A percentile compares a stretch with the other conserved stretches of the same genome.
These are phyloP conservation scores for Allophyes oxyacanthae DNA, from an alignment of 2,888 invertebrate genomes.

Conservation along the genomic window DNA sequence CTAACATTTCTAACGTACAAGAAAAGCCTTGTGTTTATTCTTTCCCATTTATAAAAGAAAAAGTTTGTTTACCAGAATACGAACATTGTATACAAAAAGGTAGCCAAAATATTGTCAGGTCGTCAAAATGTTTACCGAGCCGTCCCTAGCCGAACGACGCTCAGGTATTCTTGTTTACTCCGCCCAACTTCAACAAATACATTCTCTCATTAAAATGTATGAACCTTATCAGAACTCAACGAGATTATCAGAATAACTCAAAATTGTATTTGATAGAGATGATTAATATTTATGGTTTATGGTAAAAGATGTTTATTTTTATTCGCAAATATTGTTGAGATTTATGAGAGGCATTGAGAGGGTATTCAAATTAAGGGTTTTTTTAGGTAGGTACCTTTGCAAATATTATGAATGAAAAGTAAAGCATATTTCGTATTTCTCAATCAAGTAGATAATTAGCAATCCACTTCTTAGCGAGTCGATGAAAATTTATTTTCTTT, in stretches of 20 bases:
- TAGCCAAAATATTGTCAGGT: background rate
- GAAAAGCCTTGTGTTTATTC: too few species aligned
- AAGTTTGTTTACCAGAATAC: background rate
- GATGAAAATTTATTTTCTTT: too few species aligned
- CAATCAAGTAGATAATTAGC: too few species aligned
- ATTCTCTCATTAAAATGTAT: slow-evolving; percentile 51
- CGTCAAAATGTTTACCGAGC: slow-evolving; percentile 10
- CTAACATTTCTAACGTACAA: too few species aligned
- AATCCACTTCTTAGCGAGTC: too few species aligned
- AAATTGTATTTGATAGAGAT: slow-evolving; percentile 36
- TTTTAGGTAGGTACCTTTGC: too few species aligned
- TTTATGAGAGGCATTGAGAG: too few species aligned
- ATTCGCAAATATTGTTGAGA: slow-evolving; percentile 5
- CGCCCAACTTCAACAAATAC: slow-evolving; percentile 17
- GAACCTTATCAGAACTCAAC: slow-evolving; percentile 34
- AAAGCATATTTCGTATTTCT: too few species aligned
- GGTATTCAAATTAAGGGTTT: too few species aligned
- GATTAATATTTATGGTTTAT: slow-evolving; percentile 36
- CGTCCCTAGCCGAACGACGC: slow-evolving; percentile 9
- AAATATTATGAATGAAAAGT: too few species aligned
- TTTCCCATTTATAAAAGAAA: background rate
- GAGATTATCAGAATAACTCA: slow-evolving; percentile 37
- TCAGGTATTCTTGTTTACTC: slow-evolving; percentile 41
- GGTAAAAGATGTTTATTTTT: slow-evolving; percentile 18
- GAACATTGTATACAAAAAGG: too few species aligned